Percentiles rank a stretch among this genome's conserved stretches.
Evolutionary conservation across 2,888 invertebrate species (phyloP).

Genomic region (Sphaerophoria rueppellii): DNA sequence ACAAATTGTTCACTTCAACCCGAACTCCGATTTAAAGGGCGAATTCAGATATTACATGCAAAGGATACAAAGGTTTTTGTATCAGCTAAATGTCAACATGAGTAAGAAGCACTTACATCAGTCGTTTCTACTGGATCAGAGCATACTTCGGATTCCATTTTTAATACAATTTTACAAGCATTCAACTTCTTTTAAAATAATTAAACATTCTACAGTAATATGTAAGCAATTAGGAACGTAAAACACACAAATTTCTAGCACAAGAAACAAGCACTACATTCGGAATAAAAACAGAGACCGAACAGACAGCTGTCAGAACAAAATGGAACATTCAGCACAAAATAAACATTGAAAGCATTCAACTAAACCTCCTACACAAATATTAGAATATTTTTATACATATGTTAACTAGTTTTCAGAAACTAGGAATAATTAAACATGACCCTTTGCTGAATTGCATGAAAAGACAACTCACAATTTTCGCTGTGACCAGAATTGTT

Average conservation of each 20-base stretch:
- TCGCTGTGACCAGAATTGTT: too few species aligned
- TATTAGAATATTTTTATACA: too few species aligned
- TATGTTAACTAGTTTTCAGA: too few species aligned
- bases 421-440: too few species aligned
- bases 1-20: neutral
- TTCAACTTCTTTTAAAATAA: neutral
- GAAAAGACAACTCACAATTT: too few species aligned
- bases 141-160: constrained; percentile 19
- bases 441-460: too few species aligned
- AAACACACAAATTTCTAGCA: neutral
- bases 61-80: neutral
- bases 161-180: neutral
- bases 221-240: neutral
- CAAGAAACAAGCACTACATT: neutral
- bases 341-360: constrained; percentile 2
- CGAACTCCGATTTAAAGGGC: neutral
- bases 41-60: neutral
- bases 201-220: neutral
- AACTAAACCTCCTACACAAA: neutral
- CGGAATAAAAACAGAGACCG: neutral
- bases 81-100: constrained; percentile 44
- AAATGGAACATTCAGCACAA: constrained; percentile 10
- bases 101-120: constrained; percentile 34
- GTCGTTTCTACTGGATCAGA: constrained; percentile 12
- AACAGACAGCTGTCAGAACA: neutral